Evolutionary conservation across 2,888 invertebrate species (phyloP).

Genomic region (Meghimatium bilineatum): DNA sequence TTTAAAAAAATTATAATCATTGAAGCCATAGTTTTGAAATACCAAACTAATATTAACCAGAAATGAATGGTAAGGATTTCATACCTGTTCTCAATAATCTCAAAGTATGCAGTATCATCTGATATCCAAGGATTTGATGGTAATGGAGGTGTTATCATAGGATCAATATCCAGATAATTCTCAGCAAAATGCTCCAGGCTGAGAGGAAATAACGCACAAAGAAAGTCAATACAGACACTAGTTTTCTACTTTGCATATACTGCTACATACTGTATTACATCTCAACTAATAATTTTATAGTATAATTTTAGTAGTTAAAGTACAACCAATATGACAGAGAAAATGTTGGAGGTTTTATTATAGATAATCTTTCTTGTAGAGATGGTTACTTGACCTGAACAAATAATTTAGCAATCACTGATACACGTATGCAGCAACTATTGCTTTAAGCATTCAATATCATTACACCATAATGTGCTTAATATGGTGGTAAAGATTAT

Average conservation of each 20-base stretch:
- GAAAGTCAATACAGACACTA: background rate
- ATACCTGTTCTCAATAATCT: slow-evolving; percentile 91
- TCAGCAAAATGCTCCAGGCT: slow-evolving; percentile 83
- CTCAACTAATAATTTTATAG: background rate
- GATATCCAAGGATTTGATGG: slow-evolving; percentile 98
- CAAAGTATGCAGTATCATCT: slow-evolving; percentile 95
- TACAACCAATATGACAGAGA: too few species aligned
- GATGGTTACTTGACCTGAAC: too few species aligned
- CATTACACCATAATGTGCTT: too few species aligned
- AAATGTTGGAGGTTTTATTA: too few species aligned
- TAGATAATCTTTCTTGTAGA: too few species aligned
- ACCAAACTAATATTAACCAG: background rate
- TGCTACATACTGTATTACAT: background rate
- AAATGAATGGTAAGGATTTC: background rate
- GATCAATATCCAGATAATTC: slow-evolving; percentile 95
- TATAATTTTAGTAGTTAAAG: background rate
- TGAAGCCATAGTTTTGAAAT: background rate
- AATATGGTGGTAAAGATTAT: too few species aligned
- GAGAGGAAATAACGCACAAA: background rate
- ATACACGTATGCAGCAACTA: too few species aligned
- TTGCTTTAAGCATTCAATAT: too few species aligned
- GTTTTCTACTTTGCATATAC: background rate
- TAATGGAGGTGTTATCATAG: slow-evolving; percentile 89
- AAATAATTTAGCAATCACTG: too few species aligned
- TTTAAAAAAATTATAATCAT: background rate